A percentile compares a stretch with the other conserved stretches of the same genome.
Conservation (phyloP, 1,140 invertebrate species). For the Drosophila auraria region DNA sequence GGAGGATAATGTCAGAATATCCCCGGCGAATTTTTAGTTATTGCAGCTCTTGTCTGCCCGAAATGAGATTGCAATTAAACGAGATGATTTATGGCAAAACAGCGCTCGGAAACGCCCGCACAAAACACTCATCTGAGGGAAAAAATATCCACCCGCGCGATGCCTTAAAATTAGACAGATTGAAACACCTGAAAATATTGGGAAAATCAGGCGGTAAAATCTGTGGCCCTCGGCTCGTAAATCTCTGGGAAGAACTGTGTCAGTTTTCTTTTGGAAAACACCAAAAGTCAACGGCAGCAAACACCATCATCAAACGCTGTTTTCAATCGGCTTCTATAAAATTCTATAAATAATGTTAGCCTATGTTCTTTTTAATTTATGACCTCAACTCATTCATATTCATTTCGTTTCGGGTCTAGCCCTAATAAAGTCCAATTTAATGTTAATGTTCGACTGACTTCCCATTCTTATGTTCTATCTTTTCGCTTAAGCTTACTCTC, state of each 20-base stretch:
- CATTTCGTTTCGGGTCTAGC: conserved; percentile 41
- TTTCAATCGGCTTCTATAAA: conserved; percentile 31
- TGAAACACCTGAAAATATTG: conserved; percentile 68
- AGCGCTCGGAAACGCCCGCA: conserved; percentile 55
- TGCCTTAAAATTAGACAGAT: conserved; percentile 52
- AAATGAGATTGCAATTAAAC: conserved; percentile 79
- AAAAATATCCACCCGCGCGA: conserved; percentile 29
- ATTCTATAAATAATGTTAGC: conserved; percentile 54
- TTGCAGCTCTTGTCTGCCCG: conserved; percentile 32
- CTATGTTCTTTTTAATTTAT: conserved; percentile 67
- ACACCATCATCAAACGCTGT: conserved; percentile 59
- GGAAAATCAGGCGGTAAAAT: conserved; percentile 53
- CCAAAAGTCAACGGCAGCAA: conserved; percentile 31
- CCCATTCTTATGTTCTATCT: conserved; percentile 15
- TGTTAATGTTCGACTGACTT: conserved; percentile 39
- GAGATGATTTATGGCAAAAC: conserved; percentile 67
- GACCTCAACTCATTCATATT: conserved; percentile 67
- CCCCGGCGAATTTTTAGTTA: conserved; percentile 34
- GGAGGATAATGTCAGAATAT: conserved; percentile 53
- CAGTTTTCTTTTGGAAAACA: conserved; percentile 69
- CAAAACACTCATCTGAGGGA: conserved; percentile 31
- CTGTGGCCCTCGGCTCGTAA: conserved; percentile 55
- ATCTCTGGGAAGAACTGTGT: conserved; percentile 54
- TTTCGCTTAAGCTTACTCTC: background rate
- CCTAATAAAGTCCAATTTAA: conserved; percentile 60